phyloP scores from a whole-genome alignment of 2,113 vertebrate genomes.

The Notarius quadriscutis region DNA sequence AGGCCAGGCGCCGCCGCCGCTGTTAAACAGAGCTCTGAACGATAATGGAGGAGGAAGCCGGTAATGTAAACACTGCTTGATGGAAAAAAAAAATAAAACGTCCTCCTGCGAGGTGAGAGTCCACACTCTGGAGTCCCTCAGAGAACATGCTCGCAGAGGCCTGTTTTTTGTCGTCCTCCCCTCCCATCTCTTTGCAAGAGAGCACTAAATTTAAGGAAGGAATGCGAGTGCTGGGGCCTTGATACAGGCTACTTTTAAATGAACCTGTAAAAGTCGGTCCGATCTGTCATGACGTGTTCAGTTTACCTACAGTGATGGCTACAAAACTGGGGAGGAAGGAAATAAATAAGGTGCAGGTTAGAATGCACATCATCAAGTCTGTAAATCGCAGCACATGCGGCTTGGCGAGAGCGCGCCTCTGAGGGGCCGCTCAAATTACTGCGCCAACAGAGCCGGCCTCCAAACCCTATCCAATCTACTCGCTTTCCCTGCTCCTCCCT shows the following conservation, averaged over 20 bases:
- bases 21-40: conserved; percentile 43
- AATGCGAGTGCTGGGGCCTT: conserved; percentile 39
- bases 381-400: conserved; percentile 48
- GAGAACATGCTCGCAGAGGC: conserved; percentile 8
- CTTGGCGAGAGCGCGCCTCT: conserved; percentile 15
- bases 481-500: conserved; percentile 37
- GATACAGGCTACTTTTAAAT: conserved; percentile 37
- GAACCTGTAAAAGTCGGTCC: conserved; percentile 21
- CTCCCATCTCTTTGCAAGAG: neutral
- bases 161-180: conserved; percentile 20
- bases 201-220: conserved; percentile 37
- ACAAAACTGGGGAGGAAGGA: conserved; percentile 12
- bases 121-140: conserved; percentile 18
- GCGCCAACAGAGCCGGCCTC: conserved; percentile 20
- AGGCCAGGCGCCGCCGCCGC: conserved; percentile 36
- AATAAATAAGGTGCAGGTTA: conserved; percentile 20
- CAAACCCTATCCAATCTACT: conserved; percentile 29
- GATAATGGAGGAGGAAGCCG: conserved; percentile 50
- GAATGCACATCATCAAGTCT: conserved; percentile 1
- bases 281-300: conserved; percentile 38
- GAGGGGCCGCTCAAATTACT: conserved; percentile 39
- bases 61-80: conserved; percentile 51
- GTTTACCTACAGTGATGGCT: conserved; percentile 15
- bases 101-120: conserved; percentile 35
- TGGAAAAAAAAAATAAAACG: conserved; percentile 36